phyloP scores from a whole-genome alignment of 2,113 vertebrate genomes.

The Tychaedon coryphoeus region DNA sequence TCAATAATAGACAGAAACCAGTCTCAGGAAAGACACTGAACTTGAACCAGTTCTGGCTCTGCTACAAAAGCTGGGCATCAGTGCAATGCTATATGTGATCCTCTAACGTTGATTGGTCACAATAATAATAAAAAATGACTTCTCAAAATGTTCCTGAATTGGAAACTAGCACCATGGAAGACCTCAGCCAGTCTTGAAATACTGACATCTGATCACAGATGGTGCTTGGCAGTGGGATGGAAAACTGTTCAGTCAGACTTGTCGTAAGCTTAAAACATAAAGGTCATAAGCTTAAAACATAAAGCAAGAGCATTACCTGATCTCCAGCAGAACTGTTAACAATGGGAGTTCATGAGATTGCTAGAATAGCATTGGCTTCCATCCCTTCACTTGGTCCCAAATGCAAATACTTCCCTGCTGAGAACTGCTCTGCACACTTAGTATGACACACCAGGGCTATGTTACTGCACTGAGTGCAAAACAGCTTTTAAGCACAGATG shows the following conservation, averaged over 20 bases:
- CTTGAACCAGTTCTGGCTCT: background rate
- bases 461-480: background rate
- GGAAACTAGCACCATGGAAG: background rate
- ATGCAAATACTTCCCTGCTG: background rate
- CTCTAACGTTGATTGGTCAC: background rate
- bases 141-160: background rate
- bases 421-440: background rate
- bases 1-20: background rate
- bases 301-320: background rate
- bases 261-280: background rate
- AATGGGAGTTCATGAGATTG: background rate
- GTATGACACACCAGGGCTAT: background rate
- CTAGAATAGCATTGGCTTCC: background rate
- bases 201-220: background rate
- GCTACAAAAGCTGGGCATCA: background rate
- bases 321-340: background rate
- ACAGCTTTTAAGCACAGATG: background rate
- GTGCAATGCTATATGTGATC: background rate
- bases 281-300: background rate
- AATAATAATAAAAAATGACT: background rate
- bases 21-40: background rate
- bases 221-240: background rate
- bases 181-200: background rate
- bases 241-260: background rate
- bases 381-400: background rate